A percentile compares a stretch with the other conserved stretches of the same genome.
phyloP scores from a whole-genome alignment of 2,888 invertebrate genomes.

The Hirtodrosophila cameraria region DNA sequence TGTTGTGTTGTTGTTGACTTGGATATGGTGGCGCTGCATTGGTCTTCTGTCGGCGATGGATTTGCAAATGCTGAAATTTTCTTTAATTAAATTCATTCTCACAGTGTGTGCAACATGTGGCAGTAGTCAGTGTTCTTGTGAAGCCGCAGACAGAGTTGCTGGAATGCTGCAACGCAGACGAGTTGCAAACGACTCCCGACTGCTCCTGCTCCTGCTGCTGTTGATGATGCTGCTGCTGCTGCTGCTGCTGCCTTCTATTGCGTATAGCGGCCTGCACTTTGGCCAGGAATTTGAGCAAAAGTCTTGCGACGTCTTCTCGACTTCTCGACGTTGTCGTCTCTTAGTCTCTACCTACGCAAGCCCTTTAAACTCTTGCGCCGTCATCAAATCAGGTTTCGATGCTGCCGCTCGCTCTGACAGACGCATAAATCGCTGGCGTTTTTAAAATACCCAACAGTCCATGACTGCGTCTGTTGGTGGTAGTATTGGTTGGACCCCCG shows the following conservation, averaged over 20 bases:
- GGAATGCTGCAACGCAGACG: constrained; percentile 44
- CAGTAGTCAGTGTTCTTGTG: constrained; percentile 26
- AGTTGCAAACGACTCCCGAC: constrained; percentile 16
- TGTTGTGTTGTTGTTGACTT: constrained; percentile 9
- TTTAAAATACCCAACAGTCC: constrained; percentile 59
- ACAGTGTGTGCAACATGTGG: constrained; percentile 81
- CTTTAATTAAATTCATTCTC: constrained; percentile 80
- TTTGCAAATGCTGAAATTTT: constrained; percentile 61
- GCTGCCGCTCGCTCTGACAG: constrained; percentile 50
- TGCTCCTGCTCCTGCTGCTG: constrained; percentile 1
- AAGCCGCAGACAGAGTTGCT: constrained; percentile 19
- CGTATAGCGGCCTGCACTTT: constrained; percentile 52
- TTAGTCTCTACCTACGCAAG: constrained; percentile 56
- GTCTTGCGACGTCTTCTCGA: constrained; percentile 27
- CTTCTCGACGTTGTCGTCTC: constrained; percentile 10
- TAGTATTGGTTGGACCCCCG: constrained; percentile 28
- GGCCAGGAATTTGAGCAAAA: constrained; percentile 51
- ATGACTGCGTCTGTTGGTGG: constrained; percentile 7
- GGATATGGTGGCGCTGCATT: constrained; percentile 68
- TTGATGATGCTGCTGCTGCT: constrained; percentile 7
- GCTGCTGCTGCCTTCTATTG: constrained; percentile 43
- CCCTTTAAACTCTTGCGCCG: constrained; percentile 76
- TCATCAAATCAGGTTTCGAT: constrained; percentile 72
- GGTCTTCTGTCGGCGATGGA: constrained; percentile 46
- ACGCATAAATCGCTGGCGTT: constrained; percentile 73